A percentile compares a stretch with the other conserved stretches of the same genome.
Evolutionary conservation across 2,113 vertebrate species (phyloP).

Genomic region (Pygoscelis antarcticus): DNA sequence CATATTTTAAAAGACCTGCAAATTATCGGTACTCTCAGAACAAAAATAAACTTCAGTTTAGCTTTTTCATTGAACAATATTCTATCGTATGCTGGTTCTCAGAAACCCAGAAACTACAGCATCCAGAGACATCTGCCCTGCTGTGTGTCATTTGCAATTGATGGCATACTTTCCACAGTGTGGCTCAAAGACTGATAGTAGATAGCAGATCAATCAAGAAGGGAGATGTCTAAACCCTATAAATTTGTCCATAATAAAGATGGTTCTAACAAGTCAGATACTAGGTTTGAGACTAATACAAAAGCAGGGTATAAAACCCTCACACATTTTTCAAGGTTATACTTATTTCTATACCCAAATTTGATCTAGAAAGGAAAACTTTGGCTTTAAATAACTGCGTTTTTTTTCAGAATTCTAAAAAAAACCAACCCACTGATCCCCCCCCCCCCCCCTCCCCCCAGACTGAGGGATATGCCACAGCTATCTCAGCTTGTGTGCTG

Average conservation of each 20-base stretch:
- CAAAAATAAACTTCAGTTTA: not conserved
- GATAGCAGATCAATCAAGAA: not conserved
- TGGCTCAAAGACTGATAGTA: not conserved
- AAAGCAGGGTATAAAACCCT: not conserved
- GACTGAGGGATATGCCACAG: not conserved
- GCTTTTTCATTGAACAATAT: not conserved
- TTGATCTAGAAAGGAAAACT: not conserved
- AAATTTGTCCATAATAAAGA: not conserved
- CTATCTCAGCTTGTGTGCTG: not conserved
- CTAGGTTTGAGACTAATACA: not conserved
- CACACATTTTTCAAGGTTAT: not conserved
- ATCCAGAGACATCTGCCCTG: not conserved
- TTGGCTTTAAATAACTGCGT: not conserved
- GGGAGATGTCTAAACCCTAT: not conserved
- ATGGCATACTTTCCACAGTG: not conserved
- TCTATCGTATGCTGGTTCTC: rapidly evolving
- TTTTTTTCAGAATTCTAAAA: not conserved
- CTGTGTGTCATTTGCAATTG: not conserved
- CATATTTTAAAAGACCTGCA: not conserved
- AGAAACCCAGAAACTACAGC: not conserved
- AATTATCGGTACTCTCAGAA: not conserved
- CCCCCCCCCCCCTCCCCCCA: not conserved
- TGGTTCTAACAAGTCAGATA: not conserved
- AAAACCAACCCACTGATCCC: rapidly evolving
- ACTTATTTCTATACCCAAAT: not conserved